phyloP scores from a whole-genome alignment of 30 jellyfish, hydroid and myxozoan genomes.

The Sanderia malayensis region DNA sequence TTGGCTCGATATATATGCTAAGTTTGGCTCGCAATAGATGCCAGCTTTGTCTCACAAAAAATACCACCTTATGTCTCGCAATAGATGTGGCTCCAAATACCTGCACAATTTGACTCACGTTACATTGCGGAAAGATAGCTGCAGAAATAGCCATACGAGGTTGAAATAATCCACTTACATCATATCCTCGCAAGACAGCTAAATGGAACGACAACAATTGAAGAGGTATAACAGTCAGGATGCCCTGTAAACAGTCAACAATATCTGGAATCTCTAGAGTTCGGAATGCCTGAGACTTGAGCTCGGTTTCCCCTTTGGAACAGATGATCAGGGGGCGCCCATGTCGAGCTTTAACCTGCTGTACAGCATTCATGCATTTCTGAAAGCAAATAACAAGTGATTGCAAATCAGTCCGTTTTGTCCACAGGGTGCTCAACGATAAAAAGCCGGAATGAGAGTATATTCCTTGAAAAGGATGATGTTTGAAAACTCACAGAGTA shows the following conservation, averaged over 20 bases:
- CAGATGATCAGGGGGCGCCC: slow-evolving; percentile 98
- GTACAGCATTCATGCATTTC: slow-evolving; percentile 99
- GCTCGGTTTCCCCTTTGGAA: slow-evolving; percentile 87
- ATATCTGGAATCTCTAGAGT: slow-evolving; percentile 90
- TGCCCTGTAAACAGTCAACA: slow-evolving; percentile 97
- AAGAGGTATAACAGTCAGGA: slow-evolving; percentile 92
- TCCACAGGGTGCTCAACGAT: no score
- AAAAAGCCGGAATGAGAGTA: no score
- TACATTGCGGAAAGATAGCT: no score
- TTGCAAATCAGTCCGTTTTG: no score
- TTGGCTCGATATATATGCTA: no score
- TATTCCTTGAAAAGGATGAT: no score
- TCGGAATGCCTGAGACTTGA: slow-evolving; percentile 69
- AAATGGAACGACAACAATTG: slow-evolving; percentile 91
- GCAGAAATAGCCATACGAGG: no score
- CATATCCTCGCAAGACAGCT: slow-evolving; percentile 98
- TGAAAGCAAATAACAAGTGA: slow-evolving; percentile 9
- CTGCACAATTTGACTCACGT: no score
- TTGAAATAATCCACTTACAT: slow-evolving; percentile 74
- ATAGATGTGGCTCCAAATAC: no score
- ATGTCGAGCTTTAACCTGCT: slow-evolving; percentile 94
- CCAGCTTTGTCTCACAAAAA: no score
- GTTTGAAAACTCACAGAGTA: slow-evolving; percentile 73
- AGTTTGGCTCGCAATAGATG: no score
- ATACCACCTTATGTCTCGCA: no score